Evolutionary conservation across 2,888 invertebrate genomes (phyloP), one percentile per base, ranked within the genome.

Genomic region (Phengaris alcon): DNA sequence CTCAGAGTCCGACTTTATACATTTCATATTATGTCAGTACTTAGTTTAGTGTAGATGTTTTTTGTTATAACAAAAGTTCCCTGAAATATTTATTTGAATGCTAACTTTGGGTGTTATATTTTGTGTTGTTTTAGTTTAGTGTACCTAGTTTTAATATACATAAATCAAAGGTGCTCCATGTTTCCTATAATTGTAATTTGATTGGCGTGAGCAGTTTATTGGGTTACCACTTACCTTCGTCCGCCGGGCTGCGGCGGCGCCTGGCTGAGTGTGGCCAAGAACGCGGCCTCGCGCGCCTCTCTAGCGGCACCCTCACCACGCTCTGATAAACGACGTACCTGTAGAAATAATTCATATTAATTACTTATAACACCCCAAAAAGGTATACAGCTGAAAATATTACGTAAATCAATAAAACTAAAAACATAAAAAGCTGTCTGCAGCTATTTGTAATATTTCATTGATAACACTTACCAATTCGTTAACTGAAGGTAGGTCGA

Each of bases 281-380:
- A 97, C 12, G 97, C 97, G 1, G 97, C 96, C 85, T 97, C 97
- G 64, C 95, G 95, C 0, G 97, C 96, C 54, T 96, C 95, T 2
- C 96, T 96, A 0, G 96, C 97, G 0, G 95, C 95, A 8, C 96
- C 94, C 84, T 97, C 97, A 0, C 97, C 96, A 74, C 96, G 94
- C 82, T 97, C 97, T 55, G 97, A 97, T 55, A 97, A 90, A 22
- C 97, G 94, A 48, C 97, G 95, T 74, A 97, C 97, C 95, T 95
- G 82, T 1, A 59, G 22, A 59, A 59, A 15, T 9, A 1, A 59
- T 59, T 22, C 4, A 9, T 22, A 9, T 22, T 5, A 9, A 1
- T 22, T 7, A 59, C 9, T 22, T 22, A 22, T 22, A 22, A 22
- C 22, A 22, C 22, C 15, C 4, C 8, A 4, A 22, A 22, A 59